Evolutionary conservation across 1,140 invertebrate genomes (phyloP), one percentile per base, ranked within the genome.

Genomic region (Vollenhovia emeryi): DNA sequence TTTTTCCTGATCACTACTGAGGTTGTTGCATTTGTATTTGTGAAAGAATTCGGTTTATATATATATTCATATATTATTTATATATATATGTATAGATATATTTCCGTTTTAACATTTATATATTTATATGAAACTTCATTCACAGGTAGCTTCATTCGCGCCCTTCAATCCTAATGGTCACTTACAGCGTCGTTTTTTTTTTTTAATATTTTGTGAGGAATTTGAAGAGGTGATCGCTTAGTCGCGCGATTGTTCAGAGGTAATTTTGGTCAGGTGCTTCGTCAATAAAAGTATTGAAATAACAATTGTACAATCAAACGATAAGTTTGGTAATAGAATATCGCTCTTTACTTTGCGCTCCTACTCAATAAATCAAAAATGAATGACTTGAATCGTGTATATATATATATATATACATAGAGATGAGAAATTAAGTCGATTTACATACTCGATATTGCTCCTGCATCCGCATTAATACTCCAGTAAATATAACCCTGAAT

Each of bases 61-160:
- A 89, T 89, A 89, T 89, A 86, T 89, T 76, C 69, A 90, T 86
- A 89, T 89, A 89, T 90, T 89, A 85, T 85, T 71, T 74, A 86
- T 90, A 86, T 86, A 59, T 64, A 59, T 64, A 89, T 85, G 71
- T 91, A 89, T 91, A 92, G 84, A 92, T 89, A 91, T 90, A 86
- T 91, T 89, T 86, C 33, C 11, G 50, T 55, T 89, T 82, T 89
- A 93, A 91, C 91, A 91, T 91, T 91, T 90, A 91, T 92, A 92
- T 92, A 92, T 88, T 92, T 91, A 91, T 93, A 91, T 91, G 87
- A 92, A 93, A 92, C 90, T 93, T 92, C 91, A 93, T 92, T 90
- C 90, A 89, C 92, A 92, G 91, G 91, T 92, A 92, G 90, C 91
- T 66, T 66, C 62, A 92, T 89, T 93, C 91, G 89, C 91, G 87